A percentile compares a stretch with the other conserved stretches of the same genome.
These are phyloP conservation scores for Burhinus bistriatus DNA, from an alignment of 2,113 vertebrate genomes.

Conservation along the genomic window DNA sequence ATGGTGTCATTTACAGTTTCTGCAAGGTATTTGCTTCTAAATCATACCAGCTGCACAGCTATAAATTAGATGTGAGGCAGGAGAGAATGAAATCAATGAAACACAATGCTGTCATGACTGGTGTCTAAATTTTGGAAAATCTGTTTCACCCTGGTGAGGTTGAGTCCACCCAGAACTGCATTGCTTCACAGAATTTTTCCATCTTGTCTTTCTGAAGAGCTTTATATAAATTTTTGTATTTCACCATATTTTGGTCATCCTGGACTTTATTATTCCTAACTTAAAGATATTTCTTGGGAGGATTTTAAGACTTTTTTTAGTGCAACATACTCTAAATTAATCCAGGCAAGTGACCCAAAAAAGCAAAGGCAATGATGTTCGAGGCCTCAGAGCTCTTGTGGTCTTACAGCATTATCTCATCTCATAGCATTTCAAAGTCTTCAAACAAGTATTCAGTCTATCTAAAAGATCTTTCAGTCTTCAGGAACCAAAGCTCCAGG, in stretches of 20 bases:
- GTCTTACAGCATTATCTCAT: not conserved
- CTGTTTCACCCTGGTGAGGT: not conserved
- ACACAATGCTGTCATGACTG: not conserved
- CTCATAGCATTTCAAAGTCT: not conserved
- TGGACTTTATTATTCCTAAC: not conserved
- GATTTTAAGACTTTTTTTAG: not conserved
- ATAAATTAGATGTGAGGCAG: not conserved
- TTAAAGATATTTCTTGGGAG: not conserved
- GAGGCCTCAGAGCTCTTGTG: not conserved
- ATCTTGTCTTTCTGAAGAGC: not conserved
- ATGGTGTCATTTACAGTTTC: not conserved
- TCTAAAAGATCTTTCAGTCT: not conserved
- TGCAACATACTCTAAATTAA: not conserved
- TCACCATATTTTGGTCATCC: not conserved
- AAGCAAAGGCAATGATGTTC: not conserved
- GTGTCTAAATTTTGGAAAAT: not conserved
- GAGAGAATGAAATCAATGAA: not conserved
- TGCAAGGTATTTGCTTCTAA: conserved; percentile 24
- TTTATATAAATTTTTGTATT: not conserved
- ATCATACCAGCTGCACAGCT: not conserved
- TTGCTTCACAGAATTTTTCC: not conserved
- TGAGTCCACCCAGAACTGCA: not conserved
- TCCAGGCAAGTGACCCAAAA: not conserved
- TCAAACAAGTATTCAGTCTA: not conserved
- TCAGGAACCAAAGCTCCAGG: not conserved